Conservation (phyloP, 2,888 invertebrate genomes). For the Agrochola lychnidis region DNA sequence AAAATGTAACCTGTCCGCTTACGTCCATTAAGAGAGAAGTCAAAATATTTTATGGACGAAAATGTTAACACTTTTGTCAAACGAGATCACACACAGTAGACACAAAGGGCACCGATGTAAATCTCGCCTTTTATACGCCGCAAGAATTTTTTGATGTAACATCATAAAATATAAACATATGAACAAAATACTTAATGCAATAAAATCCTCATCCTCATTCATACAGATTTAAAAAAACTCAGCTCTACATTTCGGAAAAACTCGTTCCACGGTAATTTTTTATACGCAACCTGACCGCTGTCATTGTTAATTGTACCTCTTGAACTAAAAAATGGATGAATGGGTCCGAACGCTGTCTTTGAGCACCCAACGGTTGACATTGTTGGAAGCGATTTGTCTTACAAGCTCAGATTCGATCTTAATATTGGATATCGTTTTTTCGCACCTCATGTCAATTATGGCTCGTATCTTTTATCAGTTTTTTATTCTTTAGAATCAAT, state of each 20-base stretch:
- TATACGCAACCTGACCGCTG: constrained; percentile 86
- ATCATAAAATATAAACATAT: constrained; percentile 88
- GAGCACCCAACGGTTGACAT: constrained; percentile 87
- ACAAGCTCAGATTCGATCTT: constrained; percentile 85
- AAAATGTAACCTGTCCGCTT: constrained; percentile 75
- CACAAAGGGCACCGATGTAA: constrained; percentile 86
- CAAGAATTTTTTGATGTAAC: constrained; percentile 77
- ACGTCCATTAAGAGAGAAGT: constrained; percentile 84
- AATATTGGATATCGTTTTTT: constrained; percentile 83
- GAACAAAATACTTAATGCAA: constrained; percentile 84
- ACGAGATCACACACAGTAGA: constrained; percentile 84
- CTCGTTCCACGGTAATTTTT: constrained; percentile 78
- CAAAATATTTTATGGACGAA: constrained; percentile 89
- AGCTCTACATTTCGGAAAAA: constrained; percentile 78
- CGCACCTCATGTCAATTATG: constrained; percentile 82
- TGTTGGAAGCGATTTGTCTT: constrained; percentile 87
- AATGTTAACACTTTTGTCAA: constrained; percentile 90
- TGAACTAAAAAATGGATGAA: constrained; percentile 86
- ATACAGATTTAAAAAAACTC: constrained; percentile 74
- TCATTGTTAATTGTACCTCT: constrained; percentile 86
- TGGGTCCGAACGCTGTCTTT: constrained; percentile 78
- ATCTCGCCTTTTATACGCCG: constrained; percentile 83
- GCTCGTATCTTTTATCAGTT: constrained; percentile 59
- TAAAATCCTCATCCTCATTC: constrained; percentile 82
- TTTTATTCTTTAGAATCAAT: constrained; percentile 43